Evolutionary conservation across 2,888 invertebrate species (phyloP).

Genomic region (Lasioglossum oenotherae): DNA sequence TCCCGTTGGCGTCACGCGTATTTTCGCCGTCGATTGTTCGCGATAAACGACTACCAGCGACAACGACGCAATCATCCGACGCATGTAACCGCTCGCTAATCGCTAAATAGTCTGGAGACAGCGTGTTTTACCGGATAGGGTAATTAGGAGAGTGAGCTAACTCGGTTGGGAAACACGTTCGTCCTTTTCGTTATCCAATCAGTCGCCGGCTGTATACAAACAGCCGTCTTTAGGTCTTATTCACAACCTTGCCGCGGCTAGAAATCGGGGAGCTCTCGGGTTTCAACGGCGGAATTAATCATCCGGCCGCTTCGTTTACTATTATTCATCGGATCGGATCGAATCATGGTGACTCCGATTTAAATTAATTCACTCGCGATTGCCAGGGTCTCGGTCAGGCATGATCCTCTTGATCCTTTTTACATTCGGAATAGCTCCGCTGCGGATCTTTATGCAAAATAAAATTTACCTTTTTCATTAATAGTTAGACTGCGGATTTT

Average conservation of each 20-base stretch:
- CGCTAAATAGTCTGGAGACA: constrained; percentile 27
- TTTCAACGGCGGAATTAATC: constrained; percentile 51
- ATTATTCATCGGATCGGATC: neutral
- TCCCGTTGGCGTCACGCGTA: neutral
- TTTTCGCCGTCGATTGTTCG: neutral
- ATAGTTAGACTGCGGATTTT: no score
- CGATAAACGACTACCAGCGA: neutral
- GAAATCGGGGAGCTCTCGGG: constrained; percentile 5
- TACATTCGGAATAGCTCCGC: neutral
- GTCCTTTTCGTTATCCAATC: constrained; percentile 58
- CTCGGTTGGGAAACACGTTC: constrained; percentile 42
- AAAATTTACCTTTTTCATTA: neutral
- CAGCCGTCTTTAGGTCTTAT: constrained; percentile 46
- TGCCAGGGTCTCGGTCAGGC: neutral
- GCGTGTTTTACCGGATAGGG: constrained; percentile 49
- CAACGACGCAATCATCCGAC: constrained; percentile 46
- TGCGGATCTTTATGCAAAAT: neutral
- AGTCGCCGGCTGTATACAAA: constrained; percentile 18
- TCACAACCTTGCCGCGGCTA: constrained; percentile 49
- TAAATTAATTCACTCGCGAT: neutral
- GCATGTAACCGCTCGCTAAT: constrained; percentile 44
- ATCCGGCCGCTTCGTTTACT: constrained; percentile 10
- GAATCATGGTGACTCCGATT: neutral
- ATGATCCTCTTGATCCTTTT: neutral
- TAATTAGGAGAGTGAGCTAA: constrained; percentile 49